These are phyloP conservation scores for Bubo blakistoni DNA, from an alignment of 2,113 vertebrate genomes.

Conservation along the genomic window DNA sequence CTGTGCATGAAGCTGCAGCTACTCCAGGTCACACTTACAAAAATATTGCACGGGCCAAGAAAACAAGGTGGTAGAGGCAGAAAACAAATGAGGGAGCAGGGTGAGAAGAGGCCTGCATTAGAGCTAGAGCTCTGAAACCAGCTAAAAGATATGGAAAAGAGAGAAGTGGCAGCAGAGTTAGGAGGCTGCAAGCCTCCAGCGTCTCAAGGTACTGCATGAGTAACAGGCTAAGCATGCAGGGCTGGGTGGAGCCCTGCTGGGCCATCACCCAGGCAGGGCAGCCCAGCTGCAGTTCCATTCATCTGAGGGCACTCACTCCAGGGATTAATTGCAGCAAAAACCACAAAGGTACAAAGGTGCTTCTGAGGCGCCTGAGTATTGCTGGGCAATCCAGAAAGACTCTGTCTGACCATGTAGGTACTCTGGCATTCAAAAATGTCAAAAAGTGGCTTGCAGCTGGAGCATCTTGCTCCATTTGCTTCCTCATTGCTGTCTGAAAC, in stretches of 20 bases:
- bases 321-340: background rate
- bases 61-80: background rate
- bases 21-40: background rate
- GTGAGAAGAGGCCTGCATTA: background rate
- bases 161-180: background rate
- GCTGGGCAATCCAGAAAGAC: background rate
- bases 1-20: background rate
- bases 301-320: background rate
- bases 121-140: background rate
- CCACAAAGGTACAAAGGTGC: background rate
- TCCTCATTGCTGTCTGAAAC: background rate
- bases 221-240: conserved; percentile 5
- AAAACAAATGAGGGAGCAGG: background rate
- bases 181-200: background rate
- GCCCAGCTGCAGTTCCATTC: background rate
- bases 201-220: background rate
- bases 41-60: background rate
- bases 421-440: background rate
- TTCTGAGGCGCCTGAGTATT: background rate
- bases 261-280: background rate
- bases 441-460: background rate
- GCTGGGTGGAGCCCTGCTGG: background rate
- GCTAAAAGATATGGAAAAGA: background rate
- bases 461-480: background rate
- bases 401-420: background rate